These are phyloP conservation scores for Himalopsyche kuldschensis DNA, from an alignment of 2,888 invertebrate species.

Conservation along the genomic window DNA sequence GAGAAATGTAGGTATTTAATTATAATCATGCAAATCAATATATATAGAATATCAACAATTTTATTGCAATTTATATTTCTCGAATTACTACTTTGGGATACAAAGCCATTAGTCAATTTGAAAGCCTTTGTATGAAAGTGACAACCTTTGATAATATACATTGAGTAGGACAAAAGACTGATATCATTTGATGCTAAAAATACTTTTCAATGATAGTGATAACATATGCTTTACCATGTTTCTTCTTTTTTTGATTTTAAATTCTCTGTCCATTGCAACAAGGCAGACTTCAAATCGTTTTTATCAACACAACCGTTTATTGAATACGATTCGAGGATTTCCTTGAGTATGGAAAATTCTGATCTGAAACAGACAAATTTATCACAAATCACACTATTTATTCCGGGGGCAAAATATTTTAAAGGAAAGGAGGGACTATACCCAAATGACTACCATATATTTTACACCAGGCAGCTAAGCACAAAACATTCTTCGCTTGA, in stretches of 20 bases:
- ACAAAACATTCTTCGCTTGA: no score
- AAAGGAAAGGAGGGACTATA: background rate
- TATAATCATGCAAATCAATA: no score
- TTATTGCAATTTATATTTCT: no score
- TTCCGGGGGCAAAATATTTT: background rate
- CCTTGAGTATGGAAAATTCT: conserved; percentile 10
- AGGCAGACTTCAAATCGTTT: conserved; percentile 9
- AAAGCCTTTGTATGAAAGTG: no score
- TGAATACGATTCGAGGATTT: conserved; percentile 18
- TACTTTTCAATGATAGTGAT: background rate
- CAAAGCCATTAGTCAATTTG: no score
- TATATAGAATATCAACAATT: no score
- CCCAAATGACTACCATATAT: no score
- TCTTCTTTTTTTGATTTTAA: conserved; percentile 15
- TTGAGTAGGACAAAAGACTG: background rate
- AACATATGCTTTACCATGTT: conserved; percentile 11
- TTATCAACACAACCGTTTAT: conserved; percentile 5
- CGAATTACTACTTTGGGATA: no score
- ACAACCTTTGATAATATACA: background rate
- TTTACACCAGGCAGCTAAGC: no score
- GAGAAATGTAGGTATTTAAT: no score
- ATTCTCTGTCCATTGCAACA: conserved; percentile 16
- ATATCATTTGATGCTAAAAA: background rate
- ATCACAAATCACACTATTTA: background rate
- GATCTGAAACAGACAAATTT: conserved; percentile 6